Conservation (phyloP, 2,888 invertebrate genomes). For the Heliconius aoede region DNA sequence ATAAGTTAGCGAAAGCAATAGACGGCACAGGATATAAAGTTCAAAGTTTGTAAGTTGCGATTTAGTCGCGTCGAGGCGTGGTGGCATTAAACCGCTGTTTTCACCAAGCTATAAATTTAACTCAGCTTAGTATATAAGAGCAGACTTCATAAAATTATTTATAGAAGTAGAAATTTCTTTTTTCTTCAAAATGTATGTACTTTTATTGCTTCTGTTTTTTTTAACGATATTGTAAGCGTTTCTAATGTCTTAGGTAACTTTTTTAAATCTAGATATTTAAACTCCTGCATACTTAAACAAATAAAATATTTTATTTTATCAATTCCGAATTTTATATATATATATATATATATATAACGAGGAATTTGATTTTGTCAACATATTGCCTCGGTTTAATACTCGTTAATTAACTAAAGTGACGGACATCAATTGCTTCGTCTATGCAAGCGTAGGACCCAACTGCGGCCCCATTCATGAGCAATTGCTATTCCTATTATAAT, state of each 20-base stretch:
- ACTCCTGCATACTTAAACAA: background rate
- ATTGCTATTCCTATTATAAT: slow-evolving; percentile 38
- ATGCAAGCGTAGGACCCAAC: slow-evolving; percentile 38
- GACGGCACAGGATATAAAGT: slow-evolving; percentile 28
- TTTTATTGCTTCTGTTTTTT: background rate
- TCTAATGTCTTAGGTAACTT: background rate
- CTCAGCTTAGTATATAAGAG: background rate
- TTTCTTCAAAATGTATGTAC: background rate
- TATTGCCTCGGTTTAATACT: slow-evolving; percentile 50
- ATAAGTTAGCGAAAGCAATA: slow-evolving; percentile 15
- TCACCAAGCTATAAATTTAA: slow-evolving; percentile 12
- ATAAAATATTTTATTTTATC: background rate
- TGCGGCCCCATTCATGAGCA: slow-evolving; percentile 38
- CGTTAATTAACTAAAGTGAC: slow-evolving; percentile 51
- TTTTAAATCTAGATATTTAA: background rate
- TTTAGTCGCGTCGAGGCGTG: slow-evolving; percentile 28
- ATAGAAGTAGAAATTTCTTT: background rate
- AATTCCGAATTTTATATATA: background rate
- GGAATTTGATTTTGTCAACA: slow-evolving; percentile 36
- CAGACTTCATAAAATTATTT: background rate
- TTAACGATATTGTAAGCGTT: background rate
- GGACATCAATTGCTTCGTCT: slow-evolving; percentile 44
- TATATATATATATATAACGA: background rate
- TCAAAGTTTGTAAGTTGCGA: slow-evolving; percentile 37
- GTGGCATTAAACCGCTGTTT: slow-evolving; percentile 25